Conservation (phyloP, 2,113 vertebrate genomes). For the Pterocles gutturalis region DNA sequence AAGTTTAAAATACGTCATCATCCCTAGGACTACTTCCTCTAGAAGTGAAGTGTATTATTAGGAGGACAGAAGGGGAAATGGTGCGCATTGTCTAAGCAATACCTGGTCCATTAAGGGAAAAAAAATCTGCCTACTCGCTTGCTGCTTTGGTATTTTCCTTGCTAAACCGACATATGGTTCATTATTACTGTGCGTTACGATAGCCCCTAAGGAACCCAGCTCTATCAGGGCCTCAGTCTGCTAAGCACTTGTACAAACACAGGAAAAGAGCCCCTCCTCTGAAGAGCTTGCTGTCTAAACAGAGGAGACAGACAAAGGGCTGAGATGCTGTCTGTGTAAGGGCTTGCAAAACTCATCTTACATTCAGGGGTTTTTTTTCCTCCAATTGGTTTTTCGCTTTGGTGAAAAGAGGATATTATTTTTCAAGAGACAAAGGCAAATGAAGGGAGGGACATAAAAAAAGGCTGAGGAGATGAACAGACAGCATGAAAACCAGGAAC, state of each 20-base stretch:
- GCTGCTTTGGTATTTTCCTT: constrained; percentile 39
- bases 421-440: not conserved
- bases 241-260: constrained; percentile 70
- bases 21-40: constrained; percentile 51
- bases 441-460: not conserved
- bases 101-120: constrained; percentile 47
- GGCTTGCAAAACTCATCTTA: constrained; percentile 14
- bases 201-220: constrained; percentile 54
- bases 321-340: not conserved
- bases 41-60: constrained; percentile 4
- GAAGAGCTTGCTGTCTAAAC: constrained; percentile 61
- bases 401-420: not conserved
- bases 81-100: constrained; percentile 52
- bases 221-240: constrained; percentile 46
- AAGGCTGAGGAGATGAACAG: not conserved
- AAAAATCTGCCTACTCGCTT: constrained; percentile 4
- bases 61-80: constrained; percentile 15
- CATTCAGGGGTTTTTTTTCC: not conserved
- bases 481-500: not conserved
- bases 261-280: constrained; percentile 69
- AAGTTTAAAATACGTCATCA: not conserved
- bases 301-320: constrained; percentile 53
- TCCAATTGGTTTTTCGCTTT: not conserved
- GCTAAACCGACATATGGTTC: constrained; percentile 41
- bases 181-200: constrained; percentile 23